Evolutionary conservation across 2,797 vertebrate species (phyloP), one percentile per base, ranked within the genome.

Genomic region (Muscicapa striata): DNA sequence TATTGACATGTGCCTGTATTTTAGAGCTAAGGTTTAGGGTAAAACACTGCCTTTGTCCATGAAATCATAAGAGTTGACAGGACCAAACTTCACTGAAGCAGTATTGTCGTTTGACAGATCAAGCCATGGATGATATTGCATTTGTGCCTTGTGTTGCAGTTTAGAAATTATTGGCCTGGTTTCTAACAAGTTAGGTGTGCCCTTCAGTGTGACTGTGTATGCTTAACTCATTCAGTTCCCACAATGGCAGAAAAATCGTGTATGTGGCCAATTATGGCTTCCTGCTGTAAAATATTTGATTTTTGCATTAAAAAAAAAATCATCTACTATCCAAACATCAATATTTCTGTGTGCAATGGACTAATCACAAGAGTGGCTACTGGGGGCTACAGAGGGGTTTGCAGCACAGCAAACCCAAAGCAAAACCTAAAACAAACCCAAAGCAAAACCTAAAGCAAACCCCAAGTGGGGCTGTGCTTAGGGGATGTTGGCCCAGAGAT

Each of bases 121-220:
- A 69, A 87, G 43, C 15, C 27, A 41, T 4, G 8, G 69, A 22
- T 30, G 27, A 8, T 32, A 20, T 2, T 76, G 70, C 52, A 40
- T 87, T 89, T 82, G 15, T 3, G 8, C 29, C 17, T 76, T 62
- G 40, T 55, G 63, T 52, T 70, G 75, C 38, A 63, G 57, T 76
- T 93, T 67, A 76, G 32, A 84, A 87, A 68, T 73, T 32, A 75
- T 15, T 92, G 72, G n/a, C 48, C 40, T 70, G 23, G 21, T 77
- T 90, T 92, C 34, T 80, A 70, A 63, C 9, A 73, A 46, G 27
- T 61, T 52, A 84, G 88, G 54, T 64, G 74, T 90, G 61, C 52
- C 34, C 14, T 93, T 78, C 83, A 23, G 54, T 51, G 29, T 66
- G 13, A 15, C 40, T 57, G 5, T 20, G 19, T 9, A 2, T 46